Evolutionary conservation across 2,888 invertebrate species (phyloP), one percentile per base, ranked within the genome.

Genomic region (Tetragonula carbonaria): DNA sequence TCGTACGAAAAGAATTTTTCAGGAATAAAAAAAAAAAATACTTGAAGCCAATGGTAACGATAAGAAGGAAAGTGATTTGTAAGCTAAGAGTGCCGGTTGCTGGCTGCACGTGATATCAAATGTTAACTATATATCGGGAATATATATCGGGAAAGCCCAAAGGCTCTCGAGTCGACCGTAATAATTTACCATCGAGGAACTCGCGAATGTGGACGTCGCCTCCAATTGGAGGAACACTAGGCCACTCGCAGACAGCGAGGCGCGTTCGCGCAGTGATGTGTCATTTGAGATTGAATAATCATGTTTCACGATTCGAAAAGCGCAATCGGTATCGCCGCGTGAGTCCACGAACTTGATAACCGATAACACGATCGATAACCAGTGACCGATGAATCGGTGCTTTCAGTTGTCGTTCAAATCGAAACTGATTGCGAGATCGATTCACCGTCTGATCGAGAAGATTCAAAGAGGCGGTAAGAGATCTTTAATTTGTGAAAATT

Each of bases 231-330:
- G 84, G 79, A 72, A 63, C 86, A 74, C 84, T 82, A 81, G 66
- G 50, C 53, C 77, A 70, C 70, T 86, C 73, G 88, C 84, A 89
- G 88, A 89, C 88, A 84, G 88, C 88, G 84, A 86, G 89, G 87
- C 89, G 89, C 84, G 84, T 82, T 90, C 85, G 85, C 82, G 88
- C 85, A 84, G 85, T 78, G 82, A 80, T 78, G 82, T 87, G 90
- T 86, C 90, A 85, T 73, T 82, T 74, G 82, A 86, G 86, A 89
- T 90, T 86, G 89, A 86, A 88, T 90, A 90, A 90, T 90, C 90
- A 85, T 82, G 86, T 89, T 89, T 86, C 82, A 80, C 84, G 84
- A 86, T 85, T 87, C 85, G 84, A 86, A 89, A 87, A 89, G 85
- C 80, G 82, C 82, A 86, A 88, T 85, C 88, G 86, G 86, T 89